Conservation (phyloP, 2,113 vertebrate species). For the Silurus glanis region DNA sequence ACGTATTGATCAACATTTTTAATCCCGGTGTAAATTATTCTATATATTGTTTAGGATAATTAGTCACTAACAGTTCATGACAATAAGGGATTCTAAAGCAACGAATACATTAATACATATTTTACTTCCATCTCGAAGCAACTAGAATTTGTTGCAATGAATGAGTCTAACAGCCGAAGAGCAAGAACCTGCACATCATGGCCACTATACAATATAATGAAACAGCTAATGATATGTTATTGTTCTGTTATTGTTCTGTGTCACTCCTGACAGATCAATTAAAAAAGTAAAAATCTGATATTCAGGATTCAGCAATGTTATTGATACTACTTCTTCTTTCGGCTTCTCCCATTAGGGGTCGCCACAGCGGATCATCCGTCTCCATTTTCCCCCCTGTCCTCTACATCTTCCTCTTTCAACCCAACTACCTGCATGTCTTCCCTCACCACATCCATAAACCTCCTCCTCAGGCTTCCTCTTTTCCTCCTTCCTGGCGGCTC, state of each 20-base stretch:
- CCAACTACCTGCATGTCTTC: too few species aligned
- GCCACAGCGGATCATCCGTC: too few species aligned
- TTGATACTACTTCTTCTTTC: too few species aligned
- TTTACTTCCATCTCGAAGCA: neutral
- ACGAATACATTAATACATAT: neutral
- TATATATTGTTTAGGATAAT: neutral
- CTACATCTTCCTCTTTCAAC: too few species aligned
- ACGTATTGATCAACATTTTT: too few species aligned
- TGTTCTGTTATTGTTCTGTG: neutral
- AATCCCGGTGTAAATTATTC: neutral
- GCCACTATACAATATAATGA: neutral
- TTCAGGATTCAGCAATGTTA: too few species aligned
- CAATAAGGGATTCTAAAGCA: neutral
- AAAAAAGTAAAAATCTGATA: neutral
- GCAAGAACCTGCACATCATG: neutral
- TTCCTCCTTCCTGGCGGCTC: too few species aligned
- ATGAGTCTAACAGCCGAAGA: neutral
- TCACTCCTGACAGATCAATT: neutral
- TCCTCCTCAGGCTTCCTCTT: too few species aligned
- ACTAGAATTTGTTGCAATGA: neutral
- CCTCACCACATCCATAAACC: too few species aligned
- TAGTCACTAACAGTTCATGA: neutral
- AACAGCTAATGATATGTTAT: neutral
- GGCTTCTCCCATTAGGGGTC: too few species aligned
- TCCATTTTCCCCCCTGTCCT: too few species aligned